A percentile compares a stretch with the other conserved stretches of the same genome.
phyloP scores from a whole-genome alignment of 2,888 invertebrate species.

The Scaptodrosophila latifasciaeformis region DNA sequence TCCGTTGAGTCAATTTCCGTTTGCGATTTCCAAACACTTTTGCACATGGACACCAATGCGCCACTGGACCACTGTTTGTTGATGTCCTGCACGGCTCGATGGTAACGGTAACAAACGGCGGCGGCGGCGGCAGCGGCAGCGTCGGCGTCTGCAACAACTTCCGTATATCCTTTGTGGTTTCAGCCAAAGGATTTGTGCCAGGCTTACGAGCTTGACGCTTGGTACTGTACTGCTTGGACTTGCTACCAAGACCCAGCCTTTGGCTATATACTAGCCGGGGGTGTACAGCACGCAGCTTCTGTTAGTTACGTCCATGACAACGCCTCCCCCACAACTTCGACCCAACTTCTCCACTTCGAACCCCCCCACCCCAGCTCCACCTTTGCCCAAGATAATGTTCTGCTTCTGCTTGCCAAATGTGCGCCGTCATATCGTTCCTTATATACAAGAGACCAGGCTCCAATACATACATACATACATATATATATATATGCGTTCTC shows the following conservation, averaged over 20 bases:
- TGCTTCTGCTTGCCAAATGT: slow-evolving; percentile 51
- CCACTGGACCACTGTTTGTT: slow-evolving; percentile 34
- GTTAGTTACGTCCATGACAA: slow-evolving; percentile 61
- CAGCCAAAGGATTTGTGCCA: slow-evolving; percentile 70
- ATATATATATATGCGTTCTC: slow-evolving; percentile 12
- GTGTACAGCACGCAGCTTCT: slow-evolving; percentile 74
- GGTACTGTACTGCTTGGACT: slow-evolving; percentile 71
- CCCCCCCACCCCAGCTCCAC: slow-evolving; percentile 10
- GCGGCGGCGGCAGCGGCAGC: slow-evolving; percentile 40
- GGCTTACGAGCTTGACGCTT: slow-evolving; percentile 74
- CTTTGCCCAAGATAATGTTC: slow-evolving; percentile 54
- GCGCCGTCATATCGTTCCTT: slow-evolving; percentile 17
- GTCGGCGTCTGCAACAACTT: slow-evolving; percentile 64
- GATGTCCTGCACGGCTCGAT: slow-evolving; percentile 25
- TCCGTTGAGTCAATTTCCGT: slow-evolving; percentile 71
- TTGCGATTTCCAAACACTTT: slow-evolving; percentile 51
- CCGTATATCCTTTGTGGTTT: slow-evolving; percentile 72
- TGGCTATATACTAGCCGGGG: slow-evolving; percentile 76
- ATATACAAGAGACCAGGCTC: slow-evolving; percentile 33
- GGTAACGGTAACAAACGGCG: slow-evolving; percentile 10
- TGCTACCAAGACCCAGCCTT: slow-evolving; percentile 75
- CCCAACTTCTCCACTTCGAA: slow-evolving; percentile 6
- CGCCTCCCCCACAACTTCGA: neutral
- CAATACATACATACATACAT: slow-evolving; percentile 30
- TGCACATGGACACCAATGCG: slow-evolving; percentile 33